A percentile compares a stretch with the other conserved stretches of the same genome.
Evolutionary conservation across 2,113 vertebrate species (phyloP).

Genomic region (Muscicapa adusta): DNA sequence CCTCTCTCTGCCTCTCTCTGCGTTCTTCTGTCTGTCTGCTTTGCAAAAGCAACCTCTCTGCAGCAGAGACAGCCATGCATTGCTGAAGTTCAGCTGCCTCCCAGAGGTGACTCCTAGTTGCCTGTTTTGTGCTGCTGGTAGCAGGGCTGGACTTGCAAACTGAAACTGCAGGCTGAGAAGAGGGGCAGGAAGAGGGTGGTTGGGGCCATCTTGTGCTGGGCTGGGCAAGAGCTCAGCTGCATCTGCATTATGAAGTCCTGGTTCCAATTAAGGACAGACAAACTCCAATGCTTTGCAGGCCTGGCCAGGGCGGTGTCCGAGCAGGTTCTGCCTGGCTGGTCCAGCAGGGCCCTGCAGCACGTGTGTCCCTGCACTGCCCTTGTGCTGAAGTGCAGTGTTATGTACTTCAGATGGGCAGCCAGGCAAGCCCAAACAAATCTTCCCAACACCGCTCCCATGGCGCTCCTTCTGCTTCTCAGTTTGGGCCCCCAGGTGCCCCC

Average conservation of each 20-base stretch:
- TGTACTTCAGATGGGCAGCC: not conserved
- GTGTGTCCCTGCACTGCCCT: not conserved
- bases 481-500: not conserved
- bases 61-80: not conserved
- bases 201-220: not conserved
- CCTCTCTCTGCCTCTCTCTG: not conserved
- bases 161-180: not conserved
- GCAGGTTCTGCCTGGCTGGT: not conserved
- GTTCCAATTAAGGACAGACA: not conserved
- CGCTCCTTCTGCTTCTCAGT: not conserved
- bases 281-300: not conserved
- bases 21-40: not conserved
- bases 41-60: not conserved
- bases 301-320: not conserved
- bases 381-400: accelerated
- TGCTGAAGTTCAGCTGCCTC: slow-evolving; percentile 46
- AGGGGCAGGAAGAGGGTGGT: not conserved
- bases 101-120: slow-evolving; percentile 32
- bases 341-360: not conserved
- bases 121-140: not conserved
- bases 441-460: not conserved
- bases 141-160: not conserved
- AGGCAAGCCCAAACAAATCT: not conserved
- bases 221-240: not conserved
- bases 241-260: not conserved